Evolutionary conservation across 2,113 vertebrate species (phyloP), one percentile per base, ranked within the genome.

Genomic region (Phyllopteryx taeniolatus): DNA sequence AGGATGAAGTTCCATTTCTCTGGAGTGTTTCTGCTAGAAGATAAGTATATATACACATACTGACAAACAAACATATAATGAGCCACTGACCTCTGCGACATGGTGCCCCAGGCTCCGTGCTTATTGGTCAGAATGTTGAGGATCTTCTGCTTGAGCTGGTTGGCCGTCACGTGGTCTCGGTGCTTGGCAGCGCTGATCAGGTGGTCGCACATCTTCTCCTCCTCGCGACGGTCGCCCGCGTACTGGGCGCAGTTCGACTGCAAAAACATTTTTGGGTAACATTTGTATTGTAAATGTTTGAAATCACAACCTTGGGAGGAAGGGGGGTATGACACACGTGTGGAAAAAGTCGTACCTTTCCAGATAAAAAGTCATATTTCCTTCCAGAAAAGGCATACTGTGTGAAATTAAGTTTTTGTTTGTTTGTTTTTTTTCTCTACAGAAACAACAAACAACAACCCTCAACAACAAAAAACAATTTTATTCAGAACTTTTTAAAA

Each of bases 141-240:
- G 89, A 99, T 99, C 91, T 99, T 99, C 87, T 99, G 98, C 75
- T 98, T 99, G 76, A 99, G 93, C 80, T 99, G 98, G 86, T 99
- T 99, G 14, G 98, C 98, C 0, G 98, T 99, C 68, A 99, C 98
- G 0, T 99, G 98, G 79, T 99, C 98, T 67, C 98, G 91, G 87
- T 99, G 98, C 74, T 99, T 99, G 0, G 98, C 96, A 0, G 98
- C 97, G n/a, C 97, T 97, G 87, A 99, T 99, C 70, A 99, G 96
- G 70, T 99, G 98, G 77, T 99, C 98, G 59, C 98, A 99, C 98
- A 99, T 99, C 89, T 98, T 99, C 85, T 99, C 98, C 80, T 99
- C 98, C 72, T 99, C 98, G 77, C 95, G 92, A 65, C 98, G 91
- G 81, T 99, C 98, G 2, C 96, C 96, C 10, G 98, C 97, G 19